Evolutionary conservation across 2,797 vertebrate genomes (phyloP), one percentile per base, ranked within the genome.

Genomic region (Hippocampus kuda): DNA sequence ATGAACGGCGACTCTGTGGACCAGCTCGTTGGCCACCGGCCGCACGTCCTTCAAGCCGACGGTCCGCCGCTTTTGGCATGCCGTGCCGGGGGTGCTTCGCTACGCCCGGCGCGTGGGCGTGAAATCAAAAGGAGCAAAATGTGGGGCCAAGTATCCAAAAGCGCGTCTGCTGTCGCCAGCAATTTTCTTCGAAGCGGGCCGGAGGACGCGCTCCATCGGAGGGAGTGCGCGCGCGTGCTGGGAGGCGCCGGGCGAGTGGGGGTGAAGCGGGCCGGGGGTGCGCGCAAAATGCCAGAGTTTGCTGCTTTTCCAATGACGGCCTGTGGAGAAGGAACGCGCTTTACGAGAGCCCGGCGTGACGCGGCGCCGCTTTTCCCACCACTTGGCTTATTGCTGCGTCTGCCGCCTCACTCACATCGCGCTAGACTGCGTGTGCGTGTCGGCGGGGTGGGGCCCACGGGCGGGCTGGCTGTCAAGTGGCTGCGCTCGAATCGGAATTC

Each of bases 361-460:
- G 34, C 6, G 8, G 34, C 34, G 34, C 34, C 34, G 34, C 34
- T 38, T 38, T 38, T 1, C 34, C 34, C 6, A 7, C 34, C 34
- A 8, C 34, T 38, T 38, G 7, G 34, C 6, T 38, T 7, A 38
- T 38, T 38, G 80, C 83, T 83, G 62, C 57, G 66, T 38, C 18
- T 22, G 30, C 48, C 61, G 42, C 56, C 38, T 26, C 70, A 63
- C 63, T 54, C 71, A 68, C 65, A 41, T 42, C 16, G 42, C 20
- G 12, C 54, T 59, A 15, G 53, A 56, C 70, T 5, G 24, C 5
- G 46, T 34, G 57, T 12, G 27, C 2, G 57, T 8, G 16, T 34
- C 26, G 3, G 26, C 12, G 12, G 24, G 24, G 26, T 6, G 13
- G 13, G 57, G 30, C 15, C 5, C 7, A 1, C 2, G 15, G 61